Percentiles rank a stretch among this genome's conserved stretches.
Evolutionary conservation across 1,140 invertebrate genomes (phyloP).

Genomic region (Drosophila kikkawai): DNA sequence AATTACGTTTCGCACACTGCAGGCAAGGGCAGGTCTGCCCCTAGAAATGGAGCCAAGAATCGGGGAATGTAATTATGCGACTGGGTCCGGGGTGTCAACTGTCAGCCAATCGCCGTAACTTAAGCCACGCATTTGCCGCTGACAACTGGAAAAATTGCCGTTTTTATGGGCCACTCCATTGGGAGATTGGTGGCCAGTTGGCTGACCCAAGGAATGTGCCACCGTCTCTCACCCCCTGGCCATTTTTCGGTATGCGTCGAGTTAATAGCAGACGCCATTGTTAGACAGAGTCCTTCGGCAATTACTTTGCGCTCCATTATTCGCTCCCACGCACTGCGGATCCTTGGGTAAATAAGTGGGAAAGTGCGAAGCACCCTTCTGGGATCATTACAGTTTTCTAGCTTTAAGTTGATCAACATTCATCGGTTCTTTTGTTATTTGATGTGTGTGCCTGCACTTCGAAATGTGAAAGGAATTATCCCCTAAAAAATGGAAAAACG

Average conservation of each 20-base stretch:
- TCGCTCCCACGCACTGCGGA: conserved; percentile 23
- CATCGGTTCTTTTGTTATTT: not conserved
- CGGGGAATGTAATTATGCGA: conserved; percentile 69
- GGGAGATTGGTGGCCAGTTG: conserved; percentile 39
- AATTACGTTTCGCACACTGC: conserved; percentile 8
- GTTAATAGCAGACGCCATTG: conserved; percentile 72
- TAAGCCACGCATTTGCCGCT: conserved; percentile 79
- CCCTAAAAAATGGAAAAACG: not conserved
- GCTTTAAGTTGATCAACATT: conserved; percentile 13
- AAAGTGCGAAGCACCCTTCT: conserved; percentile 13
- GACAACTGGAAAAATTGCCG: conserved; percentile 82
- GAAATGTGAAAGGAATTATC: not conserved
- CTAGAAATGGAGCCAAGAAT: not conserved
- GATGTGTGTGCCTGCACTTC: not conserved
- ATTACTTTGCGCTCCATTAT: conserved; percentile 70
- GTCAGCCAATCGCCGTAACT: conserved; percentile 80
- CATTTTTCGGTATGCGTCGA: conserved; percentile 65
- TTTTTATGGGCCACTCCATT: conserved; percentile 69
- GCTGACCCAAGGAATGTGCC: conserved; percentile 57
- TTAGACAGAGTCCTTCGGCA: conserved; percentile 49
- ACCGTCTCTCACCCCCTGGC: conserved; percentile 9
- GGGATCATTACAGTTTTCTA: conserved; percentile 21
- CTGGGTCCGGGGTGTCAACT: conserved; percentile 72
- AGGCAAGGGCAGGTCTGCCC: conserved; percentile 1
- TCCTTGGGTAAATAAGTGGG: conserved; percentile 6